Evolutionary conservation across 2,113 vertebrate genomes (phyloP), one percentile per base, ranked within the genome.

Genomic region (Emydura subglobosa): DNA sequence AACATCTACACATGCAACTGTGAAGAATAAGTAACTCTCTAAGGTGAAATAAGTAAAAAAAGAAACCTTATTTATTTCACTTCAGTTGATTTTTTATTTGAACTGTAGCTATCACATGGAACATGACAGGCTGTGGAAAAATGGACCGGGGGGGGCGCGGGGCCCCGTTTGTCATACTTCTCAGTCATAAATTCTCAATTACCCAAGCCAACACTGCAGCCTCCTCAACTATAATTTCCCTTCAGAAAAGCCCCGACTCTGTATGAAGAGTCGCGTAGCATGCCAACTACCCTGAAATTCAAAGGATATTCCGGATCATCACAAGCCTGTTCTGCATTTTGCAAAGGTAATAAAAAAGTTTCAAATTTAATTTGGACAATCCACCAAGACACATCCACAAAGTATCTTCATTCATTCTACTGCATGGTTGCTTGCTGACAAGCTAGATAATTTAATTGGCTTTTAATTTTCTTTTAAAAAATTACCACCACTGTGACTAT

Each of bases 201-300:
- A 88, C 76, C 65, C 82, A 93, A 79, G 91, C 68, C 79, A 85
- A 88, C 90, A 84, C 93, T 95, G 89, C 84, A 94, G 25, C 50
- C 44, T 68, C 10, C 4, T 95, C 80, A 86, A 85, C 53, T 84
- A 96, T 53, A 53, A 81, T 42, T 96, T 97, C 91, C 86, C 83
- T 89, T 93, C 57, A 96, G 96, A 93, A 98, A 97, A 95, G 44
- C 83, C 91, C 95, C 93, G 82, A 59, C 81, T 83, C 12, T 93
- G 74, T 61, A 86, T 44, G 59, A 95, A 78, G 78, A 81, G 61
- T 89, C 88, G 72, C 74, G 74, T 54, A 83, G 83, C 88, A 89
- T 91, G 55, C 39, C 11, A 42, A n/a, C 81, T 97, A 72, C 83
- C 95, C 89, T 89, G 91, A 97, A 96, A 95, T 72, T 51, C 82